A percentile compares a stretch with the other conserved stretches of the same genome.
Evolutionary conservation across 2,888 invertebrate genomes (phyloP).

Genomic region (Agrilus cyanescens): DNA sequence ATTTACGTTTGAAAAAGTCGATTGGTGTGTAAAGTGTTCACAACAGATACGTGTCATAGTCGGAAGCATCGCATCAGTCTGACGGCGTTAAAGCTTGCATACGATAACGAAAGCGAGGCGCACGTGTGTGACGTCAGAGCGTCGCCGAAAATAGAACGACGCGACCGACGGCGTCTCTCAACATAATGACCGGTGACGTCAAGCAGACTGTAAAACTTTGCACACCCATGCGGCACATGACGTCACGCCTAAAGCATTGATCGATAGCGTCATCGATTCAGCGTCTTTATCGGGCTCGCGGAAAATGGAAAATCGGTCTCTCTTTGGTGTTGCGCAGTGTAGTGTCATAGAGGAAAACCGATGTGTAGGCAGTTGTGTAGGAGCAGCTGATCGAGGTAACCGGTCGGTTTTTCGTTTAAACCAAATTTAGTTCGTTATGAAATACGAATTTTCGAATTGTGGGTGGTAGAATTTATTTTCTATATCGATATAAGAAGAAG

Average conservation of each 20-base stretch:
- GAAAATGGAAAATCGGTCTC: constrained; percentile 10
- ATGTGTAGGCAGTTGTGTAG: constrained; percentile 9
- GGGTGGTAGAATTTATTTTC: no score
- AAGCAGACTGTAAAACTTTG: constrained; percentile 22
- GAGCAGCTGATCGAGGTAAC: neutral
- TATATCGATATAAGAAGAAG: no score
- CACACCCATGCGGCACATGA: constrained; percentile 21
- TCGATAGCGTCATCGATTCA: constrained; percentile 22
- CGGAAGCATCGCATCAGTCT: no score
- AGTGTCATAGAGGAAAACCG: constrained; percentile 27
- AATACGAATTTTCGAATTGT: no score
- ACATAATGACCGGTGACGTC: constrained; percentile 23
- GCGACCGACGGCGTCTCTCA: constrained; percentile 15
- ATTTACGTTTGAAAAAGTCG: no score
- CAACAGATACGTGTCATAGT: no score
- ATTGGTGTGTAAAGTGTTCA: no score
- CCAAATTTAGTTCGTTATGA: no score
- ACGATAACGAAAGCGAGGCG: constrained; percentile 10
- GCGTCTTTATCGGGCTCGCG: constrained; percentile 13
- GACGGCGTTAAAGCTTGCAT: no score
- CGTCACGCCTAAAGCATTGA: constrained; percentile 25
- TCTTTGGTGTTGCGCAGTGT: constrained; percentile 20
- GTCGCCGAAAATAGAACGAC: constrained; percentile 25
- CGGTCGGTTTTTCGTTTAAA: no score
- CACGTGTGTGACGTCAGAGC: constrained; percentile 23